Conservation (phyloP, 2,888 invertebrate species). For the Hyposoter didymator region DNA sequence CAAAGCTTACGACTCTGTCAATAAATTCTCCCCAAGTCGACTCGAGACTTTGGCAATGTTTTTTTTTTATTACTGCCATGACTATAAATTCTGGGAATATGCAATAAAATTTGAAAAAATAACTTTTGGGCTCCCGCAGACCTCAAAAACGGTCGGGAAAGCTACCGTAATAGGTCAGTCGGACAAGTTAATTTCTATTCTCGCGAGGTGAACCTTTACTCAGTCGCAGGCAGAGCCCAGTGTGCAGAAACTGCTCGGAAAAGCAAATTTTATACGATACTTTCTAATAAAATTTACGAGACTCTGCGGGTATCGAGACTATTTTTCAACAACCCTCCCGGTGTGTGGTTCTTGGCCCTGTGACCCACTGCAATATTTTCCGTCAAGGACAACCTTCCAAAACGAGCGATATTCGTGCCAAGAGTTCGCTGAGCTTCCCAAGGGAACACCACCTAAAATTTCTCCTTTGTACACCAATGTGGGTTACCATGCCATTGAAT, state of each 20-base stretch:
- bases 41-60: not conserved
- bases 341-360: constrained; percentile 66
- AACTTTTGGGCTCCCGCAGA: constrained; percentile 45
- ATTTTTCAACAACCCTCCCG: constrained; percentile 46
- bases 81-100: constrained; percentile 31
- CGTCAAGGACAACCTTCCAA: constrained; percentile 58
- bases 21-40: not conserved
- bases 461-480: constrained; percentile 64
- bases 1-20: not conserved
- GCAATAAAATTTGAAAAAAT: constrained; percentile 9
- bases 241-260: constrained; percentile 7
- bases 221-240: not conserved
- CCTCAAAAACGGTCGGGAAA: constrained; percentile 24
- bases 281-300: constrained; percentile 68
- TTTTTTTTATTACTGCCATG: not conserved
- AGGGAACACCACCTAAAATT: constrained; percentile 60
- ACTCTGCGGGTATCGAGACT: constrained; percentile 50
- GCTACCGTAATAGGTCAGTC: constrained; percentile 43
- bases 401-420: not conserved
- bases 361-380: constrained; percentile 62
- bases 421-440: not conserved
- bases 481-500: constrained; percentile 70
- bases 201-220: not conserved
- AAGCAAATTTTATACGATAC: constrained; percentile 62
- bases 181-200: constrained; percentile 22